Percentiles rank a stretch among this genome's conserved stretches.
Conservation (phyloP, 2,888 invertebrate genomes). For the Leptinotarsa haldemani region DNA sequence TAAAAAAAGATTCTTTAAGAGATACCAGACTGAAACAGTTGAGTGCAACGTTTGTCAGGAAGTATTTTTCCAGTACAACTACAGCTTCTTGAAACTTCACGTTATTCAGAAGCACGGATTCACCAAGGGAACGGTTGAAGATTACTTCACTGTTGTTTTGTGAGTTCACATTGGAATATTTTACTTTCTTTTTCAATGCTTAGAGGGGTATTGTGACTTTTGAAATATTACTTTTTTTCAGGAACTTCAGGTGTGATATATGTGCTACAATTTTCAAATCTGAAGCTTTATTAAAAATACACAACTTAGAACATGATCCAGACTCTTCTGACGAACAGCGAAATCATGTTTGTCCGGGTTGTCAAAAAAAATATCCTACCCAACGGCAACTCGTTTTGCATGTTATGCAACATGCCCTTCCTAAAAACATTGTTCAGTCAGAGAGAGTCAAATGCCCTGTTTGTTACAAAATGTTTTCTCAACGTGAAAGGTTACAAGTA, state of each 20-base stretch:
- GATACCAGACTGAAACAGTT: constrained; percentile 50
- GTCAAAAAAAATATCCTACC: constrained; percentile 57
- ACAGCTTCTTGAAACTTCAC: constrained; percentile 55
- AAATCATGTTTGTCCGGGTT: constrained; percentile 57
- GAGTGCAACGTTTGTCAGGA: constrained; percentile 59
- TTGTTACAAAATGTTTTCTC: constrained; percentile 76
- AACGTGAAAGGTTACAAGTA: constrained; percentile 71
- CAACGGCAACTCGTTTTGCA: constrained; percentile 57
- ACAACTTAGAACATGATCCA: constrained; percentile 56
- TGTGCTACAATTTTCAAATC: constrained; percentile 54
- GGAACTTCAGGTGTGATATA: constrained; percentile 54
- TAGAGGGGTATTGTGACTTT: neutral
- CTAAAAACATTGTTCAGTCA: constrained; percentile 43
- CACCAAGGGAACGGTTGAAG: constrained; percentile 51
- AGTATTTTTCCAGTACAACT: constrained; percentile 56
- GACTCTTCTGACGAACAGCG: constrained; percentile 55
- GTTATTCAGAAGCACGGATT: constrained; percentile 55
- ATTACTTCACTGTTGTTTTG: constrained; percentile 56
- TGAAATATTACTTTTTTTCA: constrained; percentile 39
- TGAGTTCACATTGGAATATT: constrained; percentile 43
- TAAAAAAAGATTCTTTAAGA: constrained; percentile 48
- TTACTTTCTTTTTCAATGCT: neutral
- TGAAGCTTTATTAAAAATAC: constrained; percentile 57
- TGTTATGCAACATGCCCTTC: constrained; percentile 53
- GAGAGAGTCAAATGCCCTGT: constrained; percentile 71